Percentiles rank a stretch among this genome's conserved stretches.
Conservation (phyloP, 2,113 vertebrate genomes). For the Aspiorhynchus laticeps region DNA sequence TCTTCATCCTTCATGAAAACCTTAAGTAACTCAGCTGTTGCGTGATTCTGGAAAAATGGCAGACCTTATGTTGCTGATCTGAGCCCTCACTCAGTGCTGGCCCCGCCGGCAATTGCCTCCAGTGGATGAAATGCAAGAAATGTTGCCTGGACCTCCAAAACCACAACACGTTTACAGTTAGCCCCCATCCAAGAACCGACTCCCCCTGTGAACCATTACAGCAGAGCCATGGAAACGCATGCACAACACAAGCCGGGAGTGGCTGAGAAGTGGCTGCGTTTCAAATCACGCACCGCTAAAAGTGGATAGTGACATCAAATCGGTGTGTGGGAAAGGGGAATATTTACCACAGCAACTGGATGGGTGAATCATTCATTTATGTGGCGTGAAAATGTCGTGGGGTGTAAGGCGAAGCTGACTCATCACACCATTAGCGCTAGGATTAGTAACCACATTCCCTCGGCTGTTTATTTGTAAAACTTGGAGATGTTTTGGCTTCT, state of each 20-base stretch:
- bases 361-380: slow-evolving; percentile 15
- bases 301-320: slow-evolving; percentile 34
- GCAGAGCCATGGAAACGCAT: slow-evolving; percentile 51
- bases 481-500: neutral
- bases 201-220: slow-evolving; percentile 28
- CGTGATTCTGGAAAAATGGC: slow-evolving; percentile 16
- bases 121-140: slow-evolving; percentile 46
- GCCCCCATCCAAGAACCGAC: slow-evolving; percentile 36
- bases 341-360: neutral
- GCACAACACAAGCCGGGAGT: slow-evolving; percentile 38
- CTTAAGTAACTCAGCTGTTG: slow-evolving; percentile 38
- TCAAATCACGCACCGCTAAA: slow-evolving; percentile 31
- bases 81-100: slow-evolving; percentile 26
- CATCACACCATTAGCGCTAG: neutral
- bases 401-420: slow-evolving; percentile 27
- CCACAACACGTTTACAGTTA: slow-evolving; percentile 53
- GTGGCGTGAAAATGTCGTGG: slow-evolving; percentile 23
- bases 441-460: slow-evolving; percentile 31
- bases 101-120: slow-evolving; percentile 39
- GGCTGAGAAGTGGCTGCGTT: slow-evolving; percentile 4
- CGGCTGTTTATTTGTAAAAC: slow-evolving; percentile 35
- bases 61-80: neutral
- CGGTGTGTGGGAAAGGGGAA: neutral
- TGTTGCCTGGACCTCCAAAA: slow-evolving; percentile 47
- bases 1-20: slow-evolving; percentile 44